These are phyloP conservation scores for Tetramorium bicarinatum DNA, from an alignment of 2,888 invertebrate species.

Conservation along the genomic window DNA sequence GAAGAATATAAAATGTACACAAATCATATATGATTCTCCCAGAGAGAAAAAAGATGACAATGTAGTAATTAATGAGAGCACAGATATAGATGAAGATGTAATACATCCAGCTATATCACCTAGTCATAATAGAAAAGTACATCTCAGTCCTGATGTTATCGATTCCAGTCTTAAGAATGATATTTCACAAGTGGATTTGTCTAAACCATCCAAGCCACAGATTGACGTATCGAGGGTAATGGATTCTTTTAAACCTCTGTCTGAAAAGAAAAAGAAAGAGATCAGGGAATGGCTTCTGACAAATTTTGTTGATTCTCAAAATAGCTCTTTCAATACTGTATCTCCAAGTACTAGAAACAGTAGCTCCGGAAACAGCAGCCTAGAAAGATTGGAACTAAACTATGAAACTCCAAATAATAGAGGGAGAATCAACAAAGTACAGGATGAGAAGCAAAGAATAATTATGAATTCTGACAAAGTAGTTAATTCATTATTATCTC, in stretches of 20 bases:
- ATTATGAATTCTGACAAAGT: conserved; percentile 25
- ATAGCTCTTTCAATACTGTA: conserved; percentile 78
- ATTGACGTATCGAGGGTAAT: background rate
- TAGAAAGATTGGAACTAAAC: conserved; percentile 83
- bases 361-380: conserved; percentile 83
- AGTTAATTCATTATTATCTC: background rate
- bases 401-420: conserved; percentile 85
- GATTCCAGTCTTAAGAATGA: conserved; percentile 64
- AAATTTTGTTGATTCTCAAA: conserved; percentile 75
- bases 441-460: conserved; percentile 35
- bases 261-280: conserved; percentile 80
- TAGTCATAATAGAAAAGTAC: background rate
- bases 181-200: conserved; percentile 26
- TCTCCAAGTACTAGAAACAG: conserved; percentile 77
- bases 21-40: conserved; percentile 71
- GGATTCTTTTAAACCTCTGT: conserved; percentile 61
- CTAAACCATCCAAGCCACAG: conserved; percentile 25
- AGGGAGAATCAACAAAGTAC: conserved; percentile 72
- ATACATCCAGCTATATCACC: conserved; percentile 67
- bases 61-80: conserved; percentile 56
- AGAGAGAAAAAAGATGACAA: conserved; percentile 54
- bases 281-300: conserved; percentile 82
- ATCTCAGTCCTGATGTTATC: conserved; percentile 61
- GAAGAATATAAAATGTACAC: conserved; percentile 68
- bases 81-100: conserved; percentile 15